Conservation (phyloP, 2,888 invertebrate genomes). For the Entomobrya multifasciata region DNA sequence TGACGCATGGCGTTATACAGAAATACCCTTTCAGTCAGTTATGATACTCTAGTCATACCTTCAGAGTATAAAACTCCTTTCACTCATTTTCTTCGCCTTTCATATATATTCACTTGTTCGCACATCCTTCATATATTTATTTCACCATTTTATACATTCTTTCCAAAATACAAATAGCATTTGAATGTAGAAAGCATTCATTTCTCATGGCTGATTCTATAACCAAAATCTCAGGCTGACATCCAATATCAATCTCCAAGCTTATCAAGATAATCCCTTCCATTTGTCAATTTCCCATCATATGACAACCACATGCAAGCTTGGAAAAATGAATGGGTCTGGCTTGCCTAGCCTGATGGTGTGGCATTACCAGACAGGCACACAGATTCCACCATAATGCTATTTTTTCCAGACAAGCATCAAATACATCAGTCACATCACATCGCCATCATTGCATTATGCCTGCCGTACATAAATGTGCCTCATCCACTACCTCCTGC, state of each 20-base stretch:
- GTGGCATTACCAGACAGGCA: slow-evolving; percentile 8
- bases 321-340: neutral
- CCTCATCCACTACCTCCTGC: neutral
- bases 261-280: slow-evolving; percentile 79
- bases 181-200: slow-evolving; percentile 38
- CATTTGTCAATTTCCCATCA: slow-evolving; percentile 80
- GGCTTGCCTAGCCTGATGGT: no score
- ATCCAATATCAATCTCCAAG: slow-evolving; percentile 78
- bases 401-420: slow-evolving; percentile 22
- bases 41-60: no score
- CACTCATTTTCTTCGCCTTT: no score
- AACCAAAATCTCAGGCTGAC: slow-evolving; percentile 76
- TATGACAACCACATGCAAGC: slow-evolving; percentile 70
- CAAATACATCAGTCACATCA: slow-evolving; percentile 41
- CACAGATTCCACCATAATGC: neutral
- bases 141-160: no score
- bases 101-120: no score
- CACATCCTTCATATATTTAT: no score
- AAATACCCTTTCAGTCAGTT: no score
- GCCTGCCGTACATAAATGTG: slow-evolving; percentile 2
- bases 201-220: slow-evolving; percentile 72
- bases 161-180: neutral
- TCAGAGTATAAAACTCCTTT: no score
- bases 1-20: no score
- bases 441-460: neutral